A percentile compares a stretch with the other conserved stretches of the same genome.
Evolutionary conservation across 2,113 vertebrate genomes (phyloP).

Genomic region (Brachyhypopomus gauderio): DNA sequence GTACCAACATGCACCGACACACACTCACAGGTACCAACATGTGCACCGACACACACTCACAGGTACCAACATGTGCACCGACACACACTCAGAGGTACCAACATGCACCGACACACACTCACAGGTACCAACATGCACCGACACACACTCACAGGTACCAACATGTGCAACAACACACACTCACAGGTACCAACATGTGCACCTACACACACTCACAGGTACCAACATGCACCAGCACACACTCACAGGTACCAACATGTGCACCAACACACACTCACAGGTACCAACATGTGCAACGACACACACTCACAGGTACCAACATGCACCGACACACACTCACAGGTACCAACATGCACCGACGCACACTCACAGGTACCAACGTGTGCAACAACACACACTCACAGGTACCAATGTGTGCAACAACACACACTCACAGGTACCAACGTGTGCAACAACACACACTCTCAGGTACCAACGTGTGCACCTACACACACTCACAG

Average conservation of each 20-base stretch:
- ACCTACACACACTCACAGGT: not conserved
- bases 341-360: not conserved
- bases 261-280: not conserved
- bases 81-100: too few relatives aligned
- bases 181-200: not conserved
- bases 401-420: too few relatives aligned
- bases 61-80: not conserved
- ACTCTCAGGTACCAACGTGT: too few relatives aligned
- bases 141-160: not conserved
- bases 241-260: not conserved
- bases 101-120: not conserved
- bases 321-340: not conserved
- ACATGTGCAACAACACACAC: not conserved
- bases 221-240: not conserved
- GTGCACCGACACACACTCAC: not conserved
- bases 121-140: not conserved
- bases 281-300: too few relatives aligned
- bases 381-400: not conserved
- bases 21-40: not conserved
- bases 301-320: not conserved
- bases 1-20: not conserved
- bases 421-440: not conserved
- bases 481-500: too few relatives aligned
- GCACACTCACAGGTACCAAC: too few relatives aligned
- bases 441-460: too few relatives aligned